Evolutionary conservation across 2,113 vertebrate genomes (phyloP), one percentile per base, ranked within the genome.

Genomic region (Platycercus adscitus): DNA sequence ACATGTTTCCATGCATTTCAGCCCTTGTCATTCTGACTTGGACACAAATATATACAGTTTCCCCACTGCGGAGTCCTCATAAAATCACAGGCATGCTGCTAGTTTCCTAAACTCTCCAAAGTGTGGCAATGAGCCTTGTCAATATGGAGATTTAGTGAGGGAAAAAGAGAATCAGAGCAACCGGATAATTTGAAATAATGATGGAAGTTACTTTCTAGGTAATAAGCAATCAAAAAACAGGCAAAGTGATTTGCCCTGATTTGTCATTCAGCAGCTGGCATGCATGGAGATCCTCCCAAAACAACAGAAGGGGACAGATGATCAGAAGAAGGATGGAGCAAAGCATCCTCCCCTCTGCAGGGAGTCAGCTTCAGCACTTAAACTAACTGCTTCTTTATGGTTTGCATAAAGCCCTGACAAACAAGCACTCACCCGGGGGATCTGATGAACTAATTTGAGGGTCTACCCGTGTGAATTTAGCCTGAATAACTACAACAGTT

Each of bases 1-100:
- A 89, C 93, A 91, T 60, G 75, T 88, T 95, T 94, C 87, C 84
- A 78, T 78, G 85, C 65, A 75, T 94, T 93, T 94, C 68, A 83
- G 26, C 9, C 63, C 81, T 52, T 88, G 81, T 71, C 86, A 64
- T 88, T 85, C 63, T 89, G 58, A 88, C 72, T 47, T 83, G 75
- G 35, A 80, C 94, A 89, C 21, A 94, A 89, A 83, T 83, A 77
- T 44, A 85, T 56, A 71, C 63, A 55, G 47, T 93, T 91, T 91
- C 81, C 93, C 66, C 79, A 66, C 75, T 1, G 4, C 18, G 50
- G 19, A 86, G 55, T 53, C 28, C 63, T 92, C 53, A 50, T n/a
- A 78, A 95, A 96, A 86, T 81, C 91, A 61, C 31, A 91, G 25
- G 7, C 80, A 13, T 31, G 61, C 17, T 82, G 73, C 3, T 56